phyloP scores from a whole-genome alignment of 2,113 vertebrate species.

The Ceratotherium simum region DNA sequence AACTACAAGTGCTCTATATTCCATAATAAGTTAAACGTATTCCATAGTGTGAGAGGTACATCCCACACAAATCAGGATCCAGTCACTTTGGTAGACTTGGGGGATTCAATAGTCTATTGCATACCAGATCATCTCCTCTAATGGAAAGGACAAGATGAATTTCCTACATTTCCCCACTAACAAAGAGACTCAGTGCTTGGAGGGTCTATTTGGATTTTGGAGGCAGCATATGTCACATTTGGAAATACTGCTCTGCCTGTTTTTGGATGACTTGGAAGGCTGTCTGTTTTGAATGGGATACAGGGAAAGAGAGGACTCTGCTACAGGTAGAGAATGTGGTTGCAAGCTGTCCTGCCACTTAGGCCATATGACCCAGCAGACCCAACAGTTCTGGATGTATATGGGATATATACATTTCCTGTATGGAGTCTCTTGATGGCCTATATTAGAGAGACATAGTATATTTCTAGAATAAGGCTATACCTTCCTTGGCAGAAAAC shows the following conservation, averaged over 20 bases:
- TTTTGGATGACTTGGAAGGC: neutral
- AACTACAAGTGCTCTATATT: neutral
- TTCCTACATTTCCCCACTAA: neutral
- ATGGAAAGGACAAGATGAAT: neutral
- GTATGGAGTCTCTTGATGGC: neutral
- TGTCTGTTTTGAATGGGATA: neutral
- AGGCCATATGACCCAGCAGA: neutral
- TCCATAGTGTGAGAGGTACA: neutral
- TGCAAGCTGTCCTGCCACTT: neutral
- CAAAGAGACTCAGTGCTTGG: neutral
- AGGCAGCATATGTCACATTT: neutral
- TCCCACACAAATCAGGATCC: neutral
- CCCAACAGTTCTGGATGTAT: neutral
- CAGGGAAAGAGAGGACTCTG: neutral
- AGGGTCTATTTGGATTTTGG: neutral
- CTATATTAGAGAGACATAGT: neutral
- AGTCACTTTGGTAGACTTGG: neutral
- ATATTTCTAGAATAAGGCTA: neutral
- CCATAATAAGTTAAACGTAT: neutral
- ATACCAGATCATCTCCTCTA: neutral
- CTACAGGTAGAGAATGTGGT: neutral
- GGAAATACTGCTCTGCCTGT: neutral
- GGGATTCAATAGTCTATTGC: neutral
- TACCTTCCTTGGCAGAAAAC: neutral
- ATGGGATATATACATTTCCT: neutral